These are phyloP conservation scores for Poecilus cupreus DNA, from an alignment of 2,888 invertebrate genomes.

Conservation along the genomic window DNA sequence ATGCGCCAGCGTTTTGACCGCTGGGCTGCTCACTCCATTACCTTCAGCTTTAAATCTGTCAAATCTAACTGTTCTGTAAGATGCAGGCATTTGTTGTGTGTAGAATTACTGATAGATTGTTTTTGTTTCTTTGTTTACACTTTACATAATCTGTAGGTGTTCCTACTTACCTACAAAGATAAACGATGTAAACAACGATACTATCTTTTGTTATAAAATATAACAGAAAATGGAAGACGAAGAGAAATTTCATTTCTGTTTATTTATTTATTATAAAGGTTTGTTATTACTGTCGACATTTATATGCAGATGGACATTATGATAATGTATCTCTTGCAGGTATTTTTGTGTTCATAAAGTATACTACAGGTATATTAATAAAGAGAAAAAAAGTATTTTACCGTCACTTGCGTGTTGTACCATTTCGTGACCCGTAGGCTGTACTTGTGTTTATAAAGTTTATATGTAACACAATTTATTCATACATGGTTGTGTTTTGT, in stretches of 20 bases:
- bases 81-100: neutral
- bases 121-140: neutral
- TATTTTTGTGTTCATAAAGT: too few relatives aligned
- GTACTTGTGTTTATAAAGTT: neutral
- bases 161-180: slow-evolving; percentile 31
- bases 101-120: slow-evolving; percentile 8
- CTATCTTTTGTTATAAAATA: neutral
- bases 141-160: slow-evolving; percentile 30
- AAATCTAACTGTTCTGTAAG: neutral
- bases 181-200: slow-evolving; percentile 24
- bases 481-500: slow-evolving; percentile 20
- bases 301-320: slow-evolving; percentile 6
- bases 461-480: slow-evolving; percentile 23
- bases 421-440: neutral
- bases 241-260: neutral
- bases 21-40: neutral
- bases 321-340: neutral
- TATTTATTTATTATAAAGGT: neutral
- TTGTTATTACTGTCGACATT: slow-evolving; percentile 4
- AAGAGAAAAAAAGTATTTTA: neutral
- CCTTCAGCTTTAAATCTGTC: neutral
- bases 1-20: too few relatives aligned
- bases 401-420: neutral
- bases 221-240: neutral
- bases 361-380: neutral